A percentile compares a stretch with the other conserved stretches of the same genome.
Conservation (phyloP, 2,888 invertebrate genomes). For the Chymomyza procnemis region DNA sequence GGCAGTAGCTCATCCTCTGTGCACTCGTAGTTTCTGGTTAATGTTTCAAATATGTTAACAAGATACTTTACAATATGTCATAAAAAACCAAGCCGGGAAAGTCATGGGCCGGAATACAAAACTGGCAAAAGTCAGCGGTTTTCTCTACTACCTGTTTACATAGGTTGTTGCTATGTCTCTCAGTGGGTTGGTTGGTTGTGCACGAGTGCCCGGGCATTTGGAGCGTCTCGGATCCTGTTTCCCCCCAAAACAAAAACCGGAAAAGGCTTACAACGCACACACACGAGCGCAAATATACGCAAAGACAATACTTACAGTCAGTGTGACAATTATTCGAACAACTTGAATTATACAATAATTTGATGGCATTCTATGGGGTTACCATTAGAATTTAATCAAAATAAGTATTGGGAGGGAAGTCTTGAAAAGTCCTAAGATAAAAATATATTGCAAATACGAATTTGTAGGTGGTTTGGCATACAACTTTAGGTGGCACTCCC, state of each 20-base stretch:
- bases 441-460: too few relatives aligned
- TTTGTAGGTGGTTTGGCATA: too few relatives aligned
- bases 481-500: too few relatives aligned
- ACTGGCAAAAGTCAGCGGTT: conserved; percentile 64
- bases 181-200: conserved; percentile 4
- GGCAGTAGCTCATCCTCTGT: conserved; percentile 4
- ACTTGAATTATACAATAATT: too few relatives aligned
- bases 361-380: too few relatives aligned
- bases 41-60: conserved; percentile 71
- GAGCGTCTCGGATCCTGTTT: background rate
- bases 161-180: conserved; percentile 55
- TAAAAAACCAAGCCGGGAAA: conserved; percentile 45
- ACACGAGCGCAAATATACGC: conserved; percentile 22
- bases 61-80: conserved; percentile 67
- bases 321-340: too few relatives aligned
- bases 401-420: too few relatives aligned
- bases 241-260: conserved; percentile 22
- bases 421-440: too few relatives aligned
- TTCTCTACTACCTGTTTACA: conserved; percentile 59
- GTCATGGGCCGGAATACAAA: conserved; percentile 29
- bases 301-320: background rate
- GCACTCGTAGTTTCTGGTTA: conserved; percentile 58
- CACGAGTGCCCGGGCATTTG: background rate
- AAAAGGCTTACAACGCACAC: conserved; percentile 54
- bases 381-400: too few relatives aligned